Percentiles rank a stretch among this genome's conserved stretches.
phyloP scores from a whole-genome alignment of 2,888 invertebrate species.

The Plagodis pulveraria region DNA sequence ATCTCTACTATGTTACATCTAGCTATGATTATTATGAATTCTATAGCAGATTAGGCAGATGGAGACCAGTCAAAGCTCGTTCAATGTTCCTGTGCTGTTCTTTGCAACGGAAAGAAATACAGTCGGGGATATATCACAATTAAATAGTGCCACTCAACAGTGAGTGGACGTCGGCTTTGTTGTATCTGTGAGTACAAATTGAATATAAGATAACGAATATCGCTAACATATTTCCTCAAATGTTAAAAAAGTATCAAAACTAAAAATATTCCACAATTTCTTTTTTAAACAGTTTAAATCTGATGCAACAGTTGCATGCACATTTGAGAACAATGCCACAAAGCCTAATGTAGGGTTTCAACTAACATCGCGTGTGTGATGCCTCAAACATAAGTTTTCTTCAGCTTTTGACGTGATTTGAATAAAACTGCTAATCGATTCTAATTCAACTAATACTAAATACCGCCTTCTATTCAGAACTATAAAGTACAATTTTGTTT shows the following conservation, averaged over 20 bases:
- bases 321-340: slow-evolving; percentile 64
- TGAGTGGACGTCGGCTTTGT: too few species aligned
- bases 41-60: too few species aligned
- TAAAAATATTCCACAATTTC: slow-evolving; percentile 28
- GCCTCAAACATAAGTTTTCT: slow-evolving; percentile 48
- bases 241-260: slow-evolving; percentile 38
- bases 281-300: slow-evolving; percentile 51
- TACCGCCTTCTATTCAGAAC: slow-evolving; percentile 5
- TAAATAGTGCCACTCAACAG: too few species aligned
- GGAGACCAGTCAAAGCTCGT: too few species aligned
- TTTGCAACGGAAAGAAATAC: too few species aligned
- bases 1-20: too few species aligned
- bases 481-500: slow-evolving; percentile 26
- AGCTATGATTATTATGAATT: too few species aligned
- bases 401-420: slow-evolving; percentile 39
- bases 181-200: too few species aligned
- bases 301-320: slow-evolving; percentile 57
- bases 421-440: slow-evolving; percentile 37
- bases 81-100: too few species aligned
- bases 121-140: too few species aligned
- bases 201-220: neutral
- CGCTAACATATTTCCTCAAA: neutral
- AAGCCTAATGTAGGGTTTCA: slow-evolving; percentile 50
- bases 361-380: slow-evolving; percentile 42
- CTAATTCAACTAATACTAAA: slow-evolving; percentile 17